Percentiles rank a stretch among this genome's conserved stretches.
Conservation (phyloP, 2,113 vertebrate species). For the Chaetodon auriga region DNA sequence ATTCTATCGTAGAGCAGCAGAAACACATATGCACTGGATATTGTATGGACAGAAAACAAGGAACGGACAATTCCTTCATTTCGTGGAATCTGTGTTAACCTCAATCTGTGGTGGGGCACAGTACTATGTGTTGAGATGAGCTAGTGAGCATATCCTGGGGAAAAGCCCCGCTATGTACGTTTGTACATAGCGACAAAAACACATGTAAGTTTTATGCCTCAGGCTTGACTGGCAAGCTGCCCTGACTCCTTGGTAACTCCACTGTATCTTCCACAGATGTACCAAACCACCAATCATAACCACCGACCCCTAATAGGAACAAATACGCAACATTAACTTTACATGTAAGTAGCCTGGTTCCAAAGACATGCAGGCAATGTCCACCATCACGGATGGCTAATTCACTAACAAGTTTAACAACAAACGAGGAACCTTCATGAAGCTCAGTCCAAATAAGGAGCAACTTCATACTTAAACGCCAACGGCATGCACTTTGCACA, state of each 20-base stretch:
- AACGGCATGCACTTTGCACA: constrained; percentile 74
- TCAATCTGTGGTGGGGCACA: constrained; percentile 77
- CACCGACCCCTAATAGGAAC: constrained; percentile 72
- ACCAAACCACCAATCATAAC: constrained; percentile 82
- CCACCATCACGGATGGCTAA: constrained; percentile 80
- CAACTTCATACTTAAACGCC: constrained; percentile 42
- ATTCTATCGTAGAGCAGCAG: constrained; percentile 71
- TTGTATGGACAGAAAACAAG: constrained; percentile 73
- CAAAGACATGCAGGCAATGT: constrained; percentile 81
- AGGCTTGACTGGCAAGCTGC: constrained; percentile 79
- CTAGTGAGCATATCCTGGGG: constrained; percentile 69
- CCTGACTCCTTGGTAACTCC: constrained; percentile 82
- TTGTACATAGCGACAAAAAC: constrained; percentile 69
- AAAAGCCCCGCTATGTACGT: constrained; percentile 64
- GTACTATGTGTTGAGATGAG: constrained; percentile 79
- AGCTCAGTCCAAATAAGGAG: constrained; percentile 57
- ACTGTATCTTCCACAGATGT: constrained; percentile 87
- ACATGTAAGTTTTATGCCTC: constrained; percentile 64
- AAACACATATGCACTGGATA: constrained; percentile 67
- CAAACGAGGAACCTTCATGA: constrained; percentile 59
- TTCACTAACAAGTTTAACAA: constrained; percentile 71
- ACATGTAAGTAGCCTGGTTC: constrained; percentile 74
- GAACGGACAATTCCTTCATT: constrained; percentile 74
- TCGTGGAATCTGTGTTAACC: constrained; percentile 70
- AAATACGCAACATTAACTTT: constrained; percentile 71